Evolutionary conservation across 1,140 invertebrate genomes (phyloP), one percentile per base, ranked within the genome.

Genomic region (Periplaneta americana): DNA sequence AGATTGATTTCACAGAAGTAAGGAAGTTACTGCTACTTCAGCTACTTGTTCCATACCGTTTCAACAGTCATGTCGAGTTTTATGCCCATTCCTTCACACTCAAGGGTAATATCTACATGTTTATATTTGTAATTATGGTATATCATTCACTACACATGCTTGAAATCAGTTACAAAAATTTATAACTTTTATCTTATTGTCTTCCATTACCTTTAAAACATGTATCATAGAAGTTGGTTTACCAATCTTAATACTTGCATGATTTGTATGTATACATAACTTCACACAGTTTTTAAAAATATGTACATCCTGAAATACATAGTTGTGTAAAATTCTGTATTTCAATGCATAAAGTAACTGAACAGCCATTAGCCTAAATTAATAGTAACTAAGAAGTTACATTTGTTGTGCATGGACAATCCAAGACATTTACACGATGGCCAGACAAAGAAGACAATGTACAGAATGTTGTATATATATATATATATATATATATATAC

Each of bases 121-220:
- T 75, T 31, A 32, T 75, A 31, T 31, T 32, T 31, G 74, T 11
- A 37, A 36, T 78, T 36, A 37, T 75, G n/a, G n/a, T 31, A 32
- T 17, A 28, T 31, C 34, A 36, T 18, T 36, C 8, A 18, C 6
- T 78, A 34, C 9, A 35, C n/a, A 36, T 78, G 34, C 76, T 15
- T 28, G 1, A 78, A 31, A 28, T 36, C 34, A n/a, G 28, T 34
- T 78, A 78, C 76, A 34, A 78, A 36, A 34, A 78, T 36, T 36
- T 78, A 77, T 28, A 78, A 78, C 22, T 36, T 78, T 78, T 78
- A 17, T 78, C 76, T 78, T 78, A 78, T 78, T 78, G 76, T 78
- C 76, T 78, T 78, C 76, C 76, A 78, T 13, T 78, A 78, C 76
- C 74, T 36, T 78, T 36, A 39, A 78, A 34, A 78, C 76, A 78